Percentiles rank a stretch among this genome's conserved stretches.
Evolutionary conservation across 1,140 invertebrate species (phyloP).

Genomic region (Physella acuta): DNA sequence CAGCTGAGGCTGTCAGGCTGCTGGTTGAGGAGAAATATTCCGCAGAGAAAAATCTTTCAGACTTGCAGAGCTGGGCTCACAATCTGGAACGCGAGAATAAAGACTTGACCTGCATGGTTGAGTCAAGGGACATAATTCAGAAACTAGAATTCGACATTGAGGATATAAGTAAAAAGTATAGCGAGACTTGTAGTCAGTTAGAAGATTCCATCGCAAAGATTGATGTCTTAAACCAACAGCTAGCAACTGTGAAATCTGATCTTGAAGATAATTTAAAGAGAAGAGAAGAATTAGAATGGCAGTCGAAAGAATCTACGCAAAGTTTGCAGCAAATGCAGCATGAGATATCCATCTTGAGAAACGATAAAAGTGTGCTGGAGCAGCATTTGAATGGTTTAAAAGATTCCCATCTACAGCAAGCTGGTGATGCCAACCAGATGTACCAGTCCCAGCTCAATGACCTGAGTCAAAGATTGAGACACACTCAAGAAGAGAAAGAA

Average conservation of each 20-base stretch:
- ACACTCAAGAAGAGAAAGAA: conserved; percentile 4
- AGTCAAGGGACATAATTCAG: not conserved
- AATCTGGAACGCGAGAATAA: not conserved
- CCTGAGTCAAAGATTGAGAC: not conserved
- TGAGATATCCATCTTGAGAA: not conserved
- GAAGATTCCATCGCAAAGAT: not conserved
- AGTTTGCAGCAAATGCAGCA: not conserved
- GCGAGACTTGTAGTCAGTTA: conserved; percentile 5
- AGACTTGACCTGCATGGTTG: not conserved
- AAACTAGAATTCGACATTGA: not conserved
- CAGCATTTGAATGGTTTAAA: not conserved
- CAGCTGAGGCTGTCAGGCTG: conserved; percentile 20
- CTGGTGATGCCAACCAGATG: not conserved
- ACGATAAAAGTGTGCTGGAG: conserved; percentile 14
- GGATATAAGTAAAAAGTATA: not conserved
- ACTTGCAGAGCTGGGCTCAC: not conserved
- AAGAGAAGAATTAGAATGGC: not conserved
- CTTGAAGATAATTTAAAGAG: not conserved
- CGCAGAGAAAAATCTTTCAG: conserved; percentile 10
- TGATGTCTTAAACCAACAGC: not conserved
- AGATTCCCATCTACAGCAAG: not conserved
- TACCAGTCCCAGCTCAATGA: not conserved
- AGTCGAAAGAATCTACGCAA: not conserved
- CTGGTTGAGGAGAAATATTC: conserved; percentile 15
- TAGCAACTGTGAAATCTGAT: not conserved